Evolutionary conservation across 2,888 invertebrate genomes (phyloP).

Genomic region (Noctua fimbriata): DNA sequence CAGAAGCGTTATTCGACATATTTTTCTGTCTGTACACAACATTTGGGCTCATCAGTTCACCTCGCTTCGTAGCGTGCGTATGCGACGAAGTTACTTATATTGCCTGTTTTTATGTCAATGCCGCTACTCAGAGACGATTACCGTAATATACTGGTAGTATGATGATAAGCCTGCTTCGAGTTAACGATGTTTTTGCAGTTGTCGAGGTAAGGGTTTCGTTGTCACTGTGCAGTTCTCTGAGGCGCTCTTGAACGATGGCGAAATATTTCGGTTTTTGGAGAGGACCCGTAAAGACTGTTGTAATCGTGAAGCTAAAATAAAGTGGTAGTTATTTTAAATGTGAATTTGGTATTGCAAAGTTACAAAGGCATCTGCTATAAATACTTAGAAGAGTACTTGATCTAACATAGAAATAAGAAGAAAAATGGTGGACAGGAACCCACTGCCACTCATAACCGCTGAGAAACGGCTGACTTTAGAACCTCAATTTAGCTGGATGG

Average conservation of each 20-base stretch:
- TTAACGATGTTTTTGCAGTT: constrained; percentile 33
- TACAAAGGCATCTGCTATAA: background rate
- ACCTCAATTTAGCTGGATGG: background rate
- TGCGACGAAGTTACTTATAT: constrained; percentile 6
- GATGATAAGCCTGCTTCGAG: constrained; percentile 39
- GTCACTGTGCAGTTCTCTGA: background rate
- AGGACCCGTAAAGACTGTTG: background rate
- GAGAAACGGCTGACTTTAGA: background rate
- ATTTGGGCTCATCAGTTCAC: constrained; percentile 47
- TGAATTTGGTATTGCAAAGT: background rate
- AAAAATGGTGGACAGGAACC: background rate
- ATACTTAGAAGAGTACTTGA: background rate
- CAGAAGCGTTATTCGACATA: background rate
- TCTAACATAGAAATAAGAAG: background rate
- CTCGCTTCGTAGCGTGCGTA: constrained; percentile 23
- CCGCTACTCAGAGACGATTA: constrained; percentile 38
- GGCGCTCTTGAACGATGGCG: background rate
- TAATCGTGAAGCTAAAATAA: background rate
- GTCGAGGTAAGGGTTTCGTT: background rate
- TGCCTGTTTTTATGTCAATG: constrained; percentile 58
- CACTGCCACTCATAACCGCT: background rate
- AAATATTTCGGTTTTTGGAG: background rate
- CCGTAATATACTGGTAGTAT: constrained; percentile 30
- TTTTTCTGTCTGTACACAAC: background rate
- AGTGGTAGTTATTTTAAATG: background rate